Evolutionary conservation across 2,797 vertebrate genomes (phyloP).

Genomic region (Rallus crepitans): DNA sequence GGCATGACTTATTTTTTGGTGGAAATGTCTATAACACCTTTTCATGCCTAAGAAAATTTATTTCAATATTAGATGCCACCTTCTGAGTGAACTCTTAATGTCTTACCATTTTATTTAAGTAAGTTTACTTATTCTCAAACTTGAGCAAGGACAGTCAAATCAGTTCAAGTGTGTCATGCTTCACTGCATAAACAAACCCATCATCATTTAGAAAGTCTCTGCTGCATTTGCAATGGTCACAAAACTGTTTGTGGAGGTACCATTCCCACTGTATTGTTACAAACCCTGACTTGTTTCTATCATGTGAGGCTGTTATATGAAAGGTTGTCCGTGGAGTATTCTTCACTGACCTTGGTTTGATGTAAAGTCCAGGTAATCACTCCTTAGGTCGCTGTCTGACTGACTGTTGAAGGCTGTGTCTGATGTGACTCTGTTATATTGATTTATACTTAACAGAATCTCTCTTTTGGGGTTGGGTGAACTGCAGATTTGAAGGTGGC

Average conservation of each 20-base stretch:
- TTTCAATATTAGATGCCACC: neutral
- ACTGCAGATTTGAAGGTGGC: neutral
- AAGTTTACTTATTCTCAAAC: neutral
- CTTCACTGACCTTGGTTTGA: neutral
- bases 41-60: neutral
- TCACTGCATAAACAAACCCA: neutral
- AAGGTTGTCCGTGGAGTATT: neutral
- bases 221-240: no score
- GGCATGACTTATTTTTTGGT: neutral
- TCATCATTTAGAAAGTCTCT: neutral
- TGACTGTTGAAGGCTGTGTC: neutral
- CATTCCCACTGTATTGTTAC: neutral
- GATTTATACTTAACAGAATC: neutral
- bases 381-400: neutral
- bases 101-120: neutral
- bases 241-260: neutral
- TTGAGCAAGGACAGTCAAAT: neutral
- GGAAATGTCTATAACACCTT: neutral
- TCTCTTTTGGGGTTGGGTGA: neutral
- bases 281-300: neutral
- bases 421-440: neutral
- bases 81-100: neutral
- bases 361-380: neutral
- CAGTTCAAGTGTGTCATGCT: neutral
- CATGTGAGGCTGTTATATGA: neutral